Evolutionary conservation across 2,113 vertebrate genomes (phyloP), one percentile per base, ranked within the genome.

Genomic region (Harpagus bidentatus): DNA sequence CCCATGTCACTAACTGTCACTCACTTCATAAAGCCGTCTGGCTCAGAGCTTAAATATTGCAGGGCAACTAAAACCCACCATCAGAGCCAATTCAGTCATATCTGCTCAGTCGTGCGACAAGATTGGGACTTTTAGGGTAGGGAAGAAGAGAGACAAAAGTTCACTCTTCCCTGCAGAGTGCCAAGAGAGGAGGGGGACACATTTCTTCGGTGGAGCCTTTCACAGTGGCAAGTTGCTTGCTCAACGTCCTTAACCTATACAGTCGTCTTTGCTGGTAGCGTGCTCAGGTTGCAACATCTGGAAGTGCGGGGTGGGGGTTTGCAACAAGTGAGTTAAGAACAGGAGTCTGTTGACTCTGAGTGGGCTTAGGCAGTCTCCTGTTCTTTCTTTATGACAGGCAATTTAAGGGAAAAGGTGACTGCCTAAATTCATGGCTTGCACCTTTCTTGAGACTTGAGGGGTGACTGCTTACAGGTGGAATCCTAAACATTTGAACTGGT

Each of bases 41-140:
- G 99, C 99, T 99, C 95, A 97, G 98, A 99, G 99, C 99, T 99
- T 99, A 99, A 98, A 99, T 99, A 99, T 98, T 99, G 99, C 99
- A 97, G 98, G 98, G 98, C 99, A 99, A 98, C 91, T 99, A 99
- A 99, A 99, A 99, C 98, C 99, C 98, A 99, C 99, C 99, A 99
- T 99, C 99, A 99, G 98, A 98, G 98, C 97, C 97, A 97, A 99
- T 99, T 98, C 98, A 98, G 98, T 99, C 99, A 99, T 98, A 99
- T 99, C 98, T 99, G 99, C 98, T 99, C 99, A 99, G 98, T 99
- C 99, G 98, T 99, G 99, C 99, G 98, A 99, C 98, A 99, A 98
- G 97, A 98, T 99, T 97, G 98, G 98, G 98, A 98, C 99, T 99
- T 99, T 99, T 99, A 99, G 99, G 76, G 98, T 97, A 98, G 98